These are phyloP conservation scores for Acronicta leporina DNA, from an alignment of 2,888 invertebrate genomes.

Conservation along the genomic window DNA sequence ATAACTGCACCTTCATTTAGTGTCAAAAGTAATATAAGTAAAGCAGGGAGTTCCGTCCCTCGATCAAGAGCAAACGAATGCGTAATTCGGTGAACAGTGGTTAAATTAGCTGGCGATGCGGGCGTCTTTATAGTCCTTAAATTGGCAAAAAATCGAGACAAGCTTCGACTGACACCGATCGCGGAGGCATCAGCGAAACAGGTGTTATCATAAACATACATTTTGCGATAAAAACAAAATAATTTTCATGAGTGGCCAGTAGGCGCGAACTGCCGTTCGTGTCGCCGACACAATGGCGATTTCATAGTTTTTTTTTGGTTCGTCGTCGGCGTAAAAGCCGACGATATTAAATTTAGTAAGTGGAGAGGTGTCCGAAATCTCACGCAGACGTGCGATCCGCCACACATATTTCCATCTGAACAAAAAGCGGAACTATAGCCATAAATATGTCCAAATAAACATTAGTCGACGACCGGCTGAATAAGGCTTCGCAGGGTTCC, in stretches of 20 bases:
- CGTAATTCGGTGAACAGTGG: conserved; percentile 86
- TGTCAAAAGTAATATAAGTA: conserved; percentile 36
- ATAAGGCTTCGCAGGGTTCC: conserved; percentile 79
- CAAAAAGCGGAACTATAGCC: conserved; percentile 90
- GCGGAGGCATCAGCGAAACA: conserved; percentile 88
- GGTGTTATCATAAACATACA: conserved; percentile 90
- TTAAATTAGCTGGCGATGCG: conserved; percentile 87
- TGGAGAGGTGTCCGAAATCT: conserved; percentile 89
- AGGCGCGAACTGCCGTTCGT: conserved; percentile 88
- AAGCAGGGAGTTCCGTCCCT: conserved; percentile 46
- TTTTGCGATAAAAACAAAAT: conserved; percentile 89
- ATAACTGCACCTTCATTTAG: conserved; percentile 43
- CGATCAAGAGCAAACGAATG: conserved; percentile 73
- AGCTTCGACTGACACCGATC: conserved; percentile 87
- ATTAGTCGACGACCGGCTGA: conserved; percentile 83
- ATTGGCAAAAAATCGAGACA: conserved; percentile 88
- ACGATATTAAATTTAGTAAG: conserved; percentile 89
- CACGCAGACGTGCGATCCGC: conserved; percentile 89
- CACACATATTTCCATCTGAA: conserved; percentile 89
- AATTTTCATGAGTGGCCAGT: conserved; percentile 88
- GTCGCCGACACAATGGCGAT: conserved; percentile 88
- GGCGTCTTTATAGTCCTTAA: conserved; percentile 88
- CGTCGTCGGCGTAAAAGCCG: conserved; percentile 84
- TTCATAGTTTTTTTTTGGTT: conserved; percentile 85
- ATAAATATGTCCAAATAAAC: conserved; percentile 90